Base-by-base conservation (phyloP, 2,797 vertebrate species). In the Brachyalestes nurse region DNA sequence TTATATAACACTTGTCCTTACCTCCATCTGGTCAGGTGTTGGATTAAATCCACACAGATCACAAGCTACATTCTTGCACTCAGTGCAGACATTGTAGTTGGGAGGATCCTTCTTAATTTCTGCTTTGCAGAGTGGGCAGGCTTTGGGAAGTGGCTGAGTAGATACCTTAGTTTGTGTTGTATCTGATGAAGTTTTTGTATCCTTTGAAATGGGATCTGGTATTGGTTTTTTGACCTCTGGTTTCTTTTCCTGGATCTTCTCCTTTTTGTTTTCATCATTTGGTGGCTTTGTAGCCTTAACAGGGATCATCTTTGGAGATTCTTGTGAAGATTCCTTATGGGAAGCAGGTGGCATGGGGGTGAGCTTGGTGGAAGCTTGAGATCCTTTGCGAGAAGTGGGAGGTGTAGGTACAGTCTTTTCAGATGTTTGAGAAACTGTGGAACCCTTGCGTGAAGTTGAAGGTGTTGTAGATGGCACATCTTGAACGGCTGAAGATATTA, bases 31-130 rank as follows among this genome's bases (percentile, higher is more conserved):
- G 90, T 97, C 96, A 0, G 96, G 96, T 77, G 91, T 93, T 0
- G 95, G 95, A 80, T 95, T 96, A 93, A 97, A 97, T 92, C 96
- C 96, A 94, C 96, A 97, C 78, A 94, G 93, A 72, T 95, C 95
- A 85, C 96, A 97, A 62, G 96, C 95, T 72, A 88, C 85, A 0
- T 88, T 92, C 89, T 95, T 95, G 91, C 96, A 96, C 84, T 95
- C 93, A 0, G 96, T 96, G 79, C 96, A 97, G 0, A 90, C 93
- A 67, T 87, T 96, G 82, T 93, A 96, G 91, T 96, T 97, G 17
- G 95, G 91, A n/a, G 93, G 91, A 82, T 94, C 94, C 82, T 89
- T 86, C 78, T 93, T 96, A 82, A 96, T 91, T 77, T 85, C 89
- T 82, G 88, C 93, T 90, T 95, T 95, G 88, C 96, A 97, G 64